A percentile compares a stretch with the other conserved stretches of the same genome.
Evolutionary conservation across 2,888 invertebrate genomes (phyloP).

Genomic region (Liposcelis brunnea): DNA sequence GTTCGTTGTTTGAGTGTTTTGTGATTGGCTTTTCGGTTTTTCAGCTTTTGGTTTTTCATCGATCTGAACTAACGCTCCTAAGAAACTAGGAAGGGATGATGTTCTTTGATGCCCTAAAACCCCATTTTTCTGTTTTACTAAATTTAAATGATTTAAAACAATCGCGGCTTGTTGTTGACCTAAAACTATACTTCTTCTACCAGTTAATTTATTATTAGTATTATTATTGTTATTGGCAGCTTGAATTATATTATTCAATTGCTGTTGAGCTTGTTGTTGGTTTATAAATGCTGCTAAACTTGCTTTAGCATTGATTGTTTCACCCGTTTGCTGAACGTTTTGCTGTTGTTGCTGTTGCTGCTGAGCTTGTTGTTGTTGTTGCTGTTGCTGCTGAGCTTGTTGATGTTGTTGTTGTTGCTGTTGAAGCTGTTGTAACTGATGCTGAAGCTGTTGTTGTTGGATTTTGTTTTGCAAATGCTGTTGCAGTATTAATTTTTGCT

Average conservation of each 20-base stretch:
- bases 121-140: background rate
- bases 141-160: constrained; percentile 14
- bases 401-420: constrained; percentile 32
- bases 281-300: constrained; percentile 31
- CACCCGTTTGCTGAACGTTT: constrained; percentile 25
- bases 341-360: constrained; percentile 21
- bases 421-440: constrained; percentile 42
- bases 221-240: constrained; percentile 12
- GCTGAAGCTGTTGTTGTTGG: constrained; percentile 38
- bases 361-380: constrained; percentile 25
- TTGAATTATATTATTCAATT: constrained; percentile 30
- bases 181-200: constrained; percentile 13
- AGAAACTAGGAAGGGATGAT: constrained; percentile 41
- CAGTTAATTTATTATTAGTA: constrained; percentile 14
- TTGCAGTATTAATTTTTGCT: constrained; percentile 35
- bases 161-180: constrained; percentile 16
- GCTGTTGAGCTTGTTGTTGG: constrained; percentile 34
- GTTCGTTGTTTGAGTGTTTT: constrained; percentile 25
- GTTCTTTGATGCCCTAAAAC: constrained; percentile 23
- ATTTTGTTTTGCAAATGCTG: constrained; percentile 54
- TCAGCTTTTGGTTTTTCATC: constrained; percentile 20
- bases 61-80: constrained; percentile 28
- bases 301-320: constrained; percentile 27
- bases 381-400: constrained; percentile 36
- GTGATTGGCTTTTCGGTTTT: constrained; percentile 21